A percentile compares a stretch with the other conserved stretches of the same genome.
Evolutionary conservation across 2,888 invertebrate genomes (phyloP).

Genomic region (Drosophila neutralis): DNA sequence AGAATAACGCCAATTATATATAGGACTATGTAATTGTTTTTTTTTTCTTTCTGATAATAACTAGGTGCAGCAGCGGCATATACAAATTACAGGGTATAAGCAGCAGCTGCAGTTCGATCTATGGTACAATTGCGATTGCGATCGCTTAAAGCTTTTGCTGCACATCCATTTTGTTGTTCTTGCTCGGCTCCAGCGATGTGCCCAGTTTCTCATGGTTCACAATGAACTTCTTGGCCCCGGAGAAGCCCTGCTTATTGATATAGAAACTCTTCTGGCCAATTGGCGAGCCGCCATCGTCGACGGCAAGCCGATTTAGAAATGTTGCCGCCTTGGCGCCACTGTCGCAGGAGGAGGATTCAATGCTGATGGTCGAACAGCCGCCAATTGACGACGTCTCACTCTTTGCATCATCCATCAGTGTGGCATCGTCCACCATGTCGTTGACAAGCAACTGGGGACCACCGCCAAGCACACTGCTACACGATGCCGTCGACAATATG

Average conservation of each 20-base stretch:
- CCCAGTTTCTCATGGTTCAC: slow-evolving; percentile 75
- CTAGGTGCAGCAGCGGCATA: slow-evolving; percentile 22
- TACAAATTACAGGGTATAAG: slow-evolving; percentile 14
- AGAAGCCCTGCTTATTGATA: slow-evolving; percentile 78
- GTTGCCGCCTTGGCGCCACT: slow-evolving; percentile 71
- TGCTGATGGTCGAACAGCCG: slow-evolving; percentile 80
- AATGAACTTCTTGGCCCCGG: slow-evolving; percentile 77
- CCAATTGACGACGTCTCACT: slow-evolving; percentile 82
- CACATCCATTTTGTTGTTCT: slow-evolving; percentile 53
- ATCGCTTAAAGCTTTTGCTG: slow-evolving; percentile 76
- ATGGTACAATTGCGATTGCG: slow-evolving; percentile 39
- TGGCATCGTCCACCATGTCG: slow-evolving; percentile 80
- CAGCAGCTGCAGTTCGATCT: slow-evolving; percentile 24
- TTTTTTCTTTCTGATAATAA: not conserved
- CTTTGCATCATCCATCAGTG: slow-evolving; percentile 83
- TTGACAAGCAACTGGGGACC: slow-evolving; percentile 69
- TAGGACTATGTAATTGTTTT: slow-evolving; percentile 29
- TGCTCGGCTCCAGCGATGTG: slow-evolving; percentile 40
- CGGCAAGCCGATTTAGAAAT: slow-evolving; percentile 70
- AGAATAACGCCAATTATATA: slow-evolving; percentile 37
- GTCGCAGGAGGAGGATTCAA: slow-evolving; percentile 80
- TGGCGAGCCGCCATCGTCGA: slow-evolving; percentile 65
- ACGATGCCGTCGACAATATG: slow-evolving; percentile 64
- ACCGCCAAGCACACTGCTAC: slow-evolving; percentile 48
- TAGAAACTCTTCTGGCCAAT: slow-evolving; percentile 77